A percentile compares a stretch with the other conserved stretches of the same genome.
Conservation (phyloP, 1,140 invertebrate genomes). For the Drosophila sp. region DNA sequence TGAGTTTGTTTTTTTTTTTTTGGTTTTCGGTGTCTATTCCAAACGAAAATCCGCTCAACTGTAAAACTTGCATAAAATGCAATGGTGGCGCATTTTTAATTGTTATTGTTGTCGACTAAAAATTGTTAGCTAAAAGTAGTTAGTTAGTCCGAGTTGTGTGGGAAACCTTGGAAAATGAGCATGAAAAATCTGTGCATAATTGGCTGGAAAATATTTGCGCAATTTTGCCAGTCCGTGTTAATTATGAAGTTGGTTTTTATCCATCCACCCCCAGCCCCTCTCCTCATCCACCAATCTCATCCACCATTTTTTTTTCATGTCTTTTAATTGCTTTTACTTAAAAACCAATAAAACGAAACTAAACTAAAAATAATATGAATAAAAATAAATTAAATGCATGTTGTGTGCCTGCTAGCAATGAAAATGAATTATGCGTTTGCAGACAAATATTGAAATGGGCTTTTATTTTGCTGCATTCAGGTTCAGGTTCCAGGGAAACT, state of each 20-base stretch:
- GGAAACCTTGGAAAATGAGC: slow-evolving; percentile 57
- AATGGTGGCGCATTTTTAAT: slow-evolving; percentile 59
- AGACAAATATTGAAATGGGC: slow-evolving; percentile 47
- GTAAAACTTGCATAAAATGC: slow-evolving; percentile 64
- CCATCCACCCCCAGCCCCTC: not conserved
- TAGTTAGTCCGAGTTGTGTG: not conserved
- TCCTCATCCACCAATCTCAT: not conserved
- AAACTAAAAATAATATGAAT: slow-evolving; percentile 10
- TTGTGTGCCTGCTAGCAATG: slow-evolving; percentile 19
- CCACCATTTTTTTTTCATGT: not conserved
- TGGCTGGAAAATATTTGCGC: slow-evolving; percentile 62
- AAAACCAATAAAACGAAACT: slow-evolving; percentile 47
- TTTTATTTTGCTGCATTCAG: slow-evolving; percentile 24
- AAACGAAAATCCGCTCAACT: slow-evolving; percentile 55
- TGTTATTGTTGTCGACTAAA: slow-evolving; percentile 56
- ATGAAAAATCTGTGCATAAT: slow-evolving; percentile 63
- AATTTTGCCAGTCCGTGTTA: slow-evolving; percentile 50
- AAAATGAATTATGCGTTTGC: slow-evolving; percentile 45
- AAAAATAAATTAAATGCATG: slow-evolving; percentile 57
- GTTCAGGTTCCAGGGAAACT: not conserved
- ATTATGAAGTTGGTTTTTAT: slow-evolving; percentile 26
- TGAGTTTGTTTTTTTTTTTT: slow-evolving; percentile 29
- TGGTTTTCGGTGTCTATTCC: slow-evolving; percentile 26
- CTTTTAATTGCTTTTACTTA: slow-evolving; percentile 53
- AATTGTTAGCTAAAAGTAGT: slow-evolving; percentile 42